phyloP scores from a whole-genome alignment of 2,113 vertebrate species.

The Pseudorectes ferrugineus region DNA sequence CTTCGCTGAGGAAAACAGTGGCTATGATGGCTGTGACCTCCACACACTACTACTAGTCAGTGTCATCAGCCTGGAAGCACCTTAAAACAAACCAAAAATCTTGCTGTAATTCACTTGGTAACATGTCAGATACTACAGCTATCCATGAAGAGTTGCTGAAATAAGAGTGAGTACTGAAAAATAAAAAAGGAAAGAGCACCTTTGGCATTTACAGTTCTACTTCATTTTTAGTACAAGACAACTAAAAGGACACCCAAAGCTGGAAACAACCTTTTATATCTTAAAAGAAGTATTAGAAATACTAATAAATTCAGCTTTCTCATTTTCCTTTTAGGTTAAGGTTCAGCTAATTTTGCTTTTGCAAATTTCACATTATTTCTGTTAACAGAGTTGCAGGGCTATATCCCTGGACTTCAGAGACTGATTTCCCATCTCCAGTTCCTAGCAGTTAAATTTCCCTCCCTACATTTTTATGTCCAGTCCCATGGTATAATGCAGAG shows the following conservation, averaged over 20 bases:
- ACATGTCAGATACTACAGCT: not conserved
- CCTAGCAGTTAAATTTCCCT: not conserved
- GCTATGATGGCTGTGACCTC: not conserved
- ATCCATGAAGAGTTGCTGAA: not conserved
- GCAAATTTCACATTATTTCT: not conserved
- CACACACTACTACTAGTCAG: not conserved
- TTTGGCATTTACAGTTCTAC: not conserved
- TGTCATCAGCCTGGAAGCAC: not conserved
- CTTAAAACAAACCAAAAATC: not conserved
- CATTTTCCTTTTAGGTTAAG: not conserved
- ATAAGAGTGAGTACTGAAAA: not conserved
- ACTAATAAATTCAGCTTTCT: not conserved
- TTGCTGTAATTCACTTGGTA: not conserved
- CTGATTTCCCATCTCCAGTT: not conserved
- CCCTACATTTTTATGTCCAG: not conserved
- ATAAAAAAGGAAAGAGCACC: not conserved
- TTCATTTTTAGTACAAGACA: not conserved
- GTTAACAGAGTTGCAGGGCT: not conserved
- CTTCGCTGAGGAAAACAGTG: not conserved
- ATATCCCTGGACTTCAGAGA: not conserved
- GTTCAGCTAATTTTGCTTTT: not conserved
- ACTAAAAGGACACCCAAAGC: not conserved
- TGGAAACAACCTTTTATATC: not conserved
- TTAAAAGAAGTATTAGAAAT: not conserved
- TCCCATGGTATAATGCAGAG: not conserved